Evolutionary conservation across 1,140 invertebrate genomes (phyloP), one percentile per base, ranked within the genome.

Genomic region (Sarcophaga peregrina): DNA sequence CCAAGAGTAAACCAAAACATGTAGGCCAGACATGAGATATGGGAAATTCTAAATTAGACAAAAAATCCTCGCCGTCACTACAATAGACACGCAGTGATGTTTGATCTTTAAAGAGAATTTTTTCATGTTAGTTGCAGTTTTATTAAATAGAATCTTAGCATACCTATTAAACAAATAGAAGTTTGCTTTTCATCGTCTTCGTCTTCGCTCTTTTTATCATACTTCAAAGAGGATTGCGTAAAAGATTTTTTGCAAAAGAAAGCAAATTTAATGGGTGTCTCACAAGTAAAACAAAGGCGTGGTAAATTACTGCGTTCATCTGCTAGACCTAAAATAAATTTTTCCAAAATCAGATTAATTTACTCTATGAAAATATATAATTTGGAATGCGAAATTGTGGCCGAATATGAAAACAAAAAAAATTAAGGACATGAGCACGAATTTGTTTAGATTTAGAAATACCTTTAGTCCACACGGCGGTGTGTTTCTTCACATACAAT

Each of bases 31-130:
- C 92, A 85, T 92, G 92, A 85, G 91, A 93, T 85, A 97, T 95
- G 91, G 96, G 94, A 91, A 98, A 98, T 81, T 96, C 96, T 80
- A 98, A 92, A 86, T 95, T 94, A 10, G 95, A 93, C 45, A 95
- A 92, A 87, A 95, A 98, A 89, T 97, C 95, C 91, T 97, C 93
- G 10, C 96, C 96, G 86, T 94, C 93, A 75, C 93, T 93, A 6
- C 95, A 94, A 86, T 95, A 97, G 10, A 96, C 95, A 88, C 93
- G 95, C 82, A 98, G 91, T 85, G 94, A 94, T 84, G 94, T 94
- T 73, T 93, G 93, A 91, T 98, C 82, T 85, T 50, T 46, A 68
- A 54, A 47, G 0, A 62, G 52, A 74, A 5, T 5, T 20, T 20
- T 20, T 68, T 52, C 7, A 78, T 8, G 17, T 20, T 54, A 37